Evolutionary conservation across 2,113 vertebrate genomes (phyloP).

Genomic region (Grammomys dolichurus): DNA sequence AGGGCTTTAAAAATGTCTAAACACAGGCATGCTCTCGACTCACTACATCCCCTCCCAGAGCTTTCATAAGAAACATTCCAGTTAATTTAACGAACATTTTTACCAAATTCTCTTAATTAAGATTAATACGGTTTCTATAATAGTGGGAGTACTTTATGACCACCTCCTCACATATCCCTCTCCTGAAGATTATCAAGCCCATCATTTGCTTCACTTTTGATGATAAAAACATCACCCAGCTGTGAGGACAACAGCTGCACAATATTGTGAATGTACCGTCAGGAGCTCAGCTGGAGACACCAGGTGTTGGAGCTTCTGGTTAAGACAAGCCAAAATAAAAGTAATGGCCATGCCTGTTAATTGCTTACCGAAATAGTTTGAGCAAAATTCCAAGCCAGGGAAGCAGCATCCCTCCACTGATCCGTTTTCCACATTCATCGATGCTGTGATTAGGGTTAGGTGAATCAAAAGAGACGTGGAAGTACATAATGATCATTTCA

Average conservation of each 20-base stretch:
- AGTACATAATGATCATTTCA: neutral
- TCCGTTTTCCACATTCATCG: neutral
- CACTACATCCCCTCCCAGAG: neutral
- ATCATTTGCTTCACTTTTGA: neutral
- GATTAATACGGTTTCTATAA: neutral
- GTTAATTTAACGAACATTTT: neutral
- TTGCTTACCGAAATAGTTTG: neutral
- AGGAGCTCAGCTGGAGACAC: constrained; percentile 3
- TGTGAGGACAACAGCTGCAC: neutral
- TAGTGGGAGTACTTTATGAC: neutral
- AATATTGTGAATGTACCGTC: neutral
- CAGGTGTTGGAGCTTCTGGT: neutral
- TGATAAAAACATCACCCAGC: neutral
- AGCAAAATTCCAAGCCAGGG: neutral
- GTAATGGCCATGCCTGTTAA: neutral
- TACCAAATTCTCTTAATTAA: neutral
- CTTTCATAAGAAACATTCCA: neutral
- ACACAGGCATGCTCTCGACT: neutral
- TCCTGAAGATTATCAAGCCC: neutral
- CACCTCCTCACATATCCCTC: neutral
- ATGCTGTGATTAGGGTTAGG: neutral
- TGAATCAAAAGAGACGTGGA: neutral
- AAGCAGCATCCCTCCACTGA: neutral
- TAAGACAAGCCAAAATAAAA: neutral
- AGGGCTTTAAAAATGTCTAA: neutral